phyloP scores from a whole-genome alignment of 2,888 invertebrate species.

The Argynnis bischoffii region DNA sequence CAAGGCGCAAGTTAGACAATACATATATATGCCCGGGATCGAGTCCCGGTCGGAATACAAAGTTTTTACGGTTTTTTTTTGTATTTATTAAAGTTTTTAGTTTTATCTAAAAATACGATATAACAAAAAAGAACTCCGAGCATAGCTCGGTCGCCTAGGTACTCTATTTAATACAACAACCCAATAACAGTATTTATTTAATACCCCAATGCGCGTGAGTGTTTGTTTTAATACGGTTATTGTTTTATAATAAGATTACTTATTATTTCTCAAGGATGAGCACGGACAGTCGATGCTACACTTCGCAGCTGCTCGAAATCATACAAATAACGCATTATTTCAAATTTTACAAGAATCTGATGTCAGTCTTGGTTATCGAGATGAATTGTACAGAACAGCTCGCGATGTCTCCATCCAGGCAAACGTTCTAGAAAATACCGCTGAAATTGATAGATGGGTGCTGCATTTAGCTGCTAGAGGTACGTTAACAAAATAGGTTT shows the following conservation, averaged over 20 bases:
- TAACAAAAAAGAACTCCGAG: too few species aligned
- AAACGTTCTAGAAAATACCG: constrained; percentile 89
- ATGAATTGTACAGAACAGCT: constrained; percentile 93
- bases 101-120: too few species aligned
- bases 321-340: constrained; percentile 90
- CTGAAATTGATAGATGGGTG: constrained; percentile 91
- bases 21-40: too few species aligned
- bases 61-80: too few species aligned
- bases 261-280: constrained; percentile 85
- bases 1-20: too few species aligned
- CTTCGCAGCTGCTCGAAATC: constrained; percentile 92
- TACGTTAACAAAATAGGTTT: constrained; percentile 47
- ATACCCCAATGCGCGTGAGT: not conserved
- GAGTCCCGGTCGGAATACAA: too few species aligned
- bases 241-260: not conserved
- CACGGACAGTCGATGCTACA: constrained; percentile 95
- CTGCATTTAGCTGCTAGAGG: constrained; percentile 90
- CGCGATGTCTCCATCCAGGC: constrained; percentile 92
- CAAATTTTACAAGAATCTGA: constrained; percentile 91
- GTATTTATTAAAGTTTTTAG: too few species aligned
- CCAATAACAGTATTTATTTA: too few species aligned
- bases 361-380: constrained; percentile 90
- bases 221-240: not conserved
- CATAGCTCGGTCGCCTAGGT: too few species aligned
- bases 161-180: too few species aligned